A percentile compares a stretch with the other conserved stretches of the same genome.
phyloP scores from a whole-genome alignment of 2,888 invertebrate genomes.

The Pandemis heparana region DNA sequence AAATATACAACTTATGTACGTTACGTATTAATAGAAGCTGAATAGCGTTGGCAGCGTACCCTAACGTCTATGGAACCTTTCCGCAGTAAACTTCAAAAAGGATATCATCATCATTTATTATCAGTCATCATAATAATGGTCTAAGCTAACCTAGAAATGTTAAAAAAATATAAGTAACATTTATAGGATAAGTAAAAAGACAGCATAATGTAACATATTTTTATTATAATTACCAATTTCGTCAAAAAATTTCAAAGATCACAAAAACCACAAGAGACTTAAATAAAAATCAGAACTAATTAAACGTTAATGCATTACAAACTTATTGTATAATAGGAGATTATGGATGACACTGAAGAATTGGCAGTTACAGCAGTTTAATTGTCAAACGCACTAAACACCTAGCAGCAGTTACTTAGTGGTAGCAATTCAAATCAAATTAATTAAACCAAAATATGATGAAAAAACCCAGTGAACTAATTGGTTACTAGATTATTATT shows the following conservation, averaged over 20 bases:
- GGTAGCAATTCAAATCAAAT: neutral
- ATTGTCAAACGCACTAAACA: neutral
- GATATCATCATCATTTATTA: no score
- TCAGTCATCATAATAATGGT: no score
- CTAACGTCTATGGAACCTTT: no score
- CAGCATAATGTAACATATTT: constrained; percentile 67
- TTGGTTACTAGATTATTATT: no score
- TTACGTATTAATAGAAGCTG: no score
- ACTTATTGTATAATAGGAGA: constrained; percentile 4
- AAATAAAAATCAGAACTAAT: constrained; percentile 62
- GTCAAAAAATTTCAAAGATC: constrained; percentile 68
- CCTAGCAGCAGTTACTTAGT: neutral
- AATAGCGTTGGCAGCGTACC: no score
- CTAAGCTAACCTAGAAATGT: no score
- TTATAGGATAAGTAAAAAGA: constrained; percentile 43
- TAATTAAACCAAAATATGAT: neutral
- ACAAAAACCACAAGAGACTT: constrained; percentile 67
- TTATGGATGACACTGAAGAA: constrained; percentile 8
- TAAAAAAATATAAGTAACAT: no score
- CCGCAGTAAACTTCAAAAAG: no score
- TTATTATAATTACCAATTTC: constrained; percentile 75
- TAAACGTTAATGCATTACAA: constrained; percentile 22
- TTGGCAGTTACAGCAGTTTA: constrained; percentile 1
- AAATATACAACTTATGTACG: no score
- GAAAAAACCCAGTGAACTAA: neutral